A percentile compares a stretch with the other conserved stretches of the same genome.
Evolutionary conservation across 2,113 vertebrate species (phyloP).

Genomic region (Corythornis madagascariensis): DNA sequence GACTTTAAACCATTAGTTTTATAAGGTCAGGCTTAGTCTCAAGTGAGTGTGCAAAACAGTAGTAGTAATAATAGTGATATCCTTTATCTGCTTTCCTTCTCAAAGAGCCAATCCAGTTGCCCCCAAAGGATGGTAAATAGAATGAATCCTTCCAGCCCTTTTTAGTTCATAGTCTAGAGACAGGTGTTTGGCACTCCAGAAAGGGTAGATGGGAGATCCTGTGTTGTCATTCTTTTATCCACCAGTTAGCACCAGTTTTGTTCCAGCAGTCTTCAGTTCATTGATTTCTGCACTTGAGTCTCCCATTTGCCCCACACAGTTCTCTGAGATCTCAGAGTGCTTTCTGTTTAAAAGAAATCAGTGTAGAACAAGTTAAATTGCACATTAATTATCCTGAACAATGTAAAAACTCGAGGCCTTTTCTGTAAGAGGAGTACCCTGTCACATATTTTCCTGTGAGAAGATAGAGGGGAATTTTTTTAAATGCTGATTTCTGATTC

Average conservation of each 20-base stretch:
- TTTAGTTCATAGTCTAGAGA: not conserved
- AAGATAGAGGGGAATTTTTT: not conserved
- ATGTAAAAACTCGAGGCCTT: not conserved
- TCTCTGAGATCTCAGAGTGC: not conserved
- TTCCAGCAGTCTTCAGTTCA: not conserved
- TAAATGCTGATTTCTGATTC: not conserved
- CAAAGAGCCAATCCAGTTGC: not conserved
- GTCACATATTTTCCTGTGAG: not conserved
- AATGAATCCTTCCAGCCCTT: not conserved
- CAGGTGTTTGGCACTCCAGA: not conserved
- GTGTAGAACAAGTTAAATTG: not conserved
- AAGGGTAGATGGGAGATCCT: not conserved
- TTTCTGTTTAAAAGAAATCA: not conserved
- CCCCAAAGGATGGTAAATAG: not conserved
- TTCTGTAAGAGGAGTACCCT: not conserved
- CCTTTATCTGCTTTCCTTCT: not conserved
- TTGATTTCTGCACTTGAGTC: not conserved
- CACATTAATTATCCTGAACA: not conserved
- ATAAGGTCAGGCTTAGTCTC: not conserved
- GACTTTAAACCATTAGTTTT: not conserved
- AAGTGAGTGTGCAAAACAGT: not conserved
- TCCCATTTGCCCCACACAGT: not conserved
- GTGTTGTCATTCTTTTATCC: not conserved
- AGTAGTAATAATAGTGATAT: not conserved
- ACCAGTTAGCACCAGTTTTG: not conserved